Conservation (phyloP, 2,888 invertebrate genomes). For the Drosophila mulleri region DNA sequence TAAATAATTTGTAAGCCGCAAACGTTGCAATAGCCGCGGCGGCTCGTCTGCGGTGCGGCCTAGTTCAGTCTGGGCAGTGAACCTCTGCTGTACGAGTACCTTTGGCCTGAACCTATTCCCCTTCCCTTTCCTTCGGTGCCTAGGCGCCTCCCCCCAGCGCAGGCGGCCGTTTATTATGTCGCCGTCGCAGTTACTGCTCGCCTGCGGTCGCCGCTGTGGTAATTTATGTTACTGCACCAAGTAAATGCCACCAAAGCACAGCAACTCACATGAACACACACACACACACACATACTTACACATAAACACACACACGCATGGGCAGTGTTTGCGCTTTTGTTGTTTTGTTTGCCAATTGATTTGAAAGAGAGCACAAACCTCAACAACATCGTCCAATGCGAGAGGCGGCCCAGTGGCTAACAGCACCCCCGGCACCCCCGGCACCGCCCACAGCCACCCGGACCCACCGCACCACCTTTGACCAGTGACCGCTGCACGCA, state of each 20-base stretch:
- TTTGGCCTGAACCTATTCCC: not conserved
- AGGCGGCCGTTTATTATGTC: conserved; percentile 53
- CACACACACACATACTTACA: not conserved
- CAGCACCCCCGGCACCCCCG: not conserved
- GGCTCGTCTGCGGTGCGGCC: conserved; percentile 55
- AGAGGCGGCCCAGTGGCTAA: conserved; percentile 35
- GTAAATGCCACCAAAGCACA: conserved; percentile 74
- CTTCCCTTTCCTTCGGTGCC: not conserved
- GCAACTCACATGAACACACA: conserved; percentile 37
- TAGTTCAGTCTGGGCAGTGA: not conserved
- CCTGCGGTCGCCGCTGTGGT: conserved; percentile 71
- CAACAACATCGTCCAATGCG: conserved; percentile 40
- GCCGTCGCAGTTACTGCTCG: conserved; percentile 43
- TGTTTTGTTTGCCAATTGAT: conserved; percentile 75
- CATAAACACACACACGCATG: not conserved
- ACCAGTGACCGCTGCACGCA: conserved; percentile 33
- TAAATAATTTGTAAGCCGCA: conserved; percentile 81
- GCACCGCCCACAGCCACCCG: not conserved
- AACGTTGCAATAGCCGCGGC: conserved; percentile 67
- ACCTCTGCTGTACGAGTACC: not conserved
- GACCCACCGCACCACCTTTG: not conserved
- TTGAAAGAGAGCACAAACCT: conserved; percentile 63
- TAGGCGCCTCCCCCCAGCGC: not conserved
- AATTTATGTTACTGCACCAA: conserved; percentile 79
- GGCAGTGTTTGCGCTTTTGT: conserved; percentile 73